Evolutionary conservation across 2,797 vertebrate species (phyloP).

Genomic region (Phyllotis vaccarum): DNA sequence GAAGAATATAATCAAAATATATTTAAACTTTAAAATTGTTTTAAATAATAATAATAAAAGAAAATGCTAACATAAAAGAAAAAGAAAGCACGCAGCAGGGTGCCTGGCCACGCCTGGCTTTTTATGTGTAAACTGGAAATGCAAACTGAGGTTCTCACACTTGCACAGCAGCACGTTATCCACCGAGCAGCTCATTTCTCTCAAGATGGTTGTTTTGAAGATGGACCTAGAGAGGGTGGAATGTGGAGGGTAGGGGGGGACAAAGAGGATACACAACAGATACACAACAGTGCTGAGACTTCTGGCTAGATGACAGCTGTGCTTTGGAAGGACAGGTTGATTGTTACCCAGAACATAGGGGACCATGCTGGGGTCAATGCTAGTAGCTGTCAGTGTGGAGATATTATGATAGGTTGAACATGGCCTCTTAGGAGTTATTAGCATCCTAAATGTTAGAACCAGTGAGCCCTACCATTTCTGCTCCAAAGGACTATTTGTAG

Average conservation of each 20-base stretch:
- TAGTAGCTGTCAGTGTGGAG: background rate
- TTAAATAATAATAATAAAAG: no score
- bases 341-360: background rate
- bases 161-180: no score
- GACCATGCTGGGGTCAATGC: background rate
- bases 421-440: background rate
- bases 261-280: no score
- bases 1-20: no score
- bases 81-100: no score
- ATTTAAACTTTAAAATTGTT: no score
- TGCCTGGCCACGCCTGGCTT: no score
- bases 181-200: background rate
- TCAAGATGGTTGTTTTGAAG: background rate
- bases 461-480: background rate
- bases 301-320: background rate
- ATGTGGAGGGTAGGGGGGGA: background rate
- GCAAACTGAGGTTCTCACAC: no score
- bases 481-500: background rate
- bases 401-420: background rate
- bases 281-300: background rate
- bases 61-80: no score
- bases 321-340: background rate
- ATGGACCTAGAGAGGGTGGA: background rate
- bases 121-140: no score
- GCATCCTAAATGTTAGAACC: background rate